Base-by-base conservation (phyloP, 2,797 vertebrate species). In the Sebastes kiyomatsui region DNA sequence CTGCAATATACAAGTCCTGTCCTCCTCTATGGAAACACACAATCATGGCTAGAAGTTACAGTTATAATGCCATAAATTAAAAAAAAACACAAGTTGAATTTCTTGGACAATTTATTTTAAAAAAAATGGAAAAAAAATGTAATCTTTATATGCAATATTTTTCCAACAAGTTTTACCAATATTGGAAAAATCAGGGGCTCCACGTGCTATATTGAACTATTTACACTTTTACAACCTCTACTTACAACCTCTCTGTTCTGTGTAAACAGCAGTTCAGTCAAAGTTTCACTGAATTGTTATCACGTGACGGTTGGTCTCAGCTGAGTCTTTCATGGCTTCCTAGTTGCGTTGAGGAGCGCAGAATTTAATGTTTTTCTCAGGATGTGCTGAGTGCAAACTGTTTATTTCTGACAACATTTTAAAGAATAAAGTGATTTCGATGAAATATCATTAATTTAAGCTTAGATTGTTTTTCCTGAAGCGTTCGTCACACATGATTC, bases 321-420 rank as follows among this genome's bases (percentile, higher is more conserved):
- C 13, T 16, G 38, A 42, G 6, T 49, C 46, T 0, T 46, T 20
- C 3, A 20, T 8, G 6, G 46, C 46, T 49, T 49, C 16, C 18
- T 20, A 20, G 46, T 49, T 49, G 46, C 16, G 7, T 0, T 49
- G 0, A 49, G 18, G 42, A 46, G 6, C 14, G 1, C 14, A 46
- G 42, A 18, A 46, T 46, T 46, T 46, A 46, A 46, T 52, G 49
- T 5, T 52, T 52, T 54, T 49, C 46, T 18, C 42, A 49, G 16
- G 3, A 49, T 49, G 6, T 49, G 2, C 16, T 49, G 0, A 20
- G 0, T 46, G 16, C 16, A 46, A 20, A 49, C 42, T 49, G 16
- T 49, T 49, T 2, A 49, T 49, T 49, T 16, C 0, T 46, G 16
- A 18, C 14, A 0, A 7, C n/a, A 49, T 49, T 2, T 30, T 30